Evolutionary conservation across 2,888 invertebrate genomes (phyloP).

Genomic region (Actias luna): DNA sequence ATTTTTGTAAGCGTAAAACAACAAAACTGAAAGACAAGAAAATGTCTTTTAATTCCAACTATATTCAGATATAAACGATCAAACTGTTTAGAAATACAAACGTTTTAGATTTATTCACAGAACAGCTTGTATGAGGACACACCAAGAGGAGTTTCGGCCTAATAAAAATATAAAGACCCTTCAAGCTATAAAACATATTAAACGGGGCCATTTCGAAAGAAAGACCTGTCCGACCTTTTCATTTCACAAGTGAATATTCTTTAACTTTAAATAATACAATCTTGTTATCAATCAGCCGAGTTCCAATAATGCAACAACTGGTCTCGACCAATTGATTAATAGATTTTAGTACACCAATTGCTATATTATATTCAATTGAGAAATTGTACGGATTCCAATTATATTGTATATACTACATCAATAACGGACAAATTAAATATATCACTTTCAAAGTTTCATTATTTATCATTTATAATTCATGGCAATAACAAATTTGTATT

Average conservation of each 20-base stretch:
- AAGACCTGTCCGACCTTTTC: background rate
- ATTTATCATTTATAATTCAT: background rate
- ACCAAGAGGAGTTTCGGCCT: too few relatives aligned
- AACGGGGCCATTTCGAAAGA: too few relatives aligned
- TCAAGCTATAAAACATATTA: too few relatives aligned
- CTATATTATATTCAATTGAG: background rate
- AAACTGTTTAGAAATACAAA: background rate
- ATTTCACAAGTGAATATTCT: background rate
- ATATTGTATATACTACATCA: background rate
- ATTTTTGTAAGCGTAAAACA: too few relatives aligned
- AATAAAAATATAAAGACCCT: too few relatives aligned
- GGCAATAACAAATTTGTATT: background rate
- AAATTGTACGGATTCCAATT: background rate
- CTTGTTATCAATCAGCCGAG: background rate
- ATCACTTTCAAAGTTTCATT: slow-evolving; percentile 1
- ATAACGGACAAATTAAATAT: background rate
- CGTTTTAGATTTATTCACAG: too few relatives aligned
- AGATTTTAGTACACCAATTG: background rate
- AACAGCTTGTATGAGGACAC: too few relatives aligned
- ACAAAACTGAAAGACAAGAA: too few relatives aligned
- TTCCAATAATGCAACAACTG: slow-evolving; percentile 7
- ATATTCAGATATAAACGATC: background rate
- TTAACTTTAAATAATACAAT: slow-evolving; percentile 1
- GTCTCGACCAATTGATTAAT: slow-evolving; percentile 8
- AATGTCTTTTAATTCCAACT: background rate